Evolutionary conservation across 2,797 vertebrate species (phyloP).

Genomic region (Gymnocypris eckloni): DNA sequence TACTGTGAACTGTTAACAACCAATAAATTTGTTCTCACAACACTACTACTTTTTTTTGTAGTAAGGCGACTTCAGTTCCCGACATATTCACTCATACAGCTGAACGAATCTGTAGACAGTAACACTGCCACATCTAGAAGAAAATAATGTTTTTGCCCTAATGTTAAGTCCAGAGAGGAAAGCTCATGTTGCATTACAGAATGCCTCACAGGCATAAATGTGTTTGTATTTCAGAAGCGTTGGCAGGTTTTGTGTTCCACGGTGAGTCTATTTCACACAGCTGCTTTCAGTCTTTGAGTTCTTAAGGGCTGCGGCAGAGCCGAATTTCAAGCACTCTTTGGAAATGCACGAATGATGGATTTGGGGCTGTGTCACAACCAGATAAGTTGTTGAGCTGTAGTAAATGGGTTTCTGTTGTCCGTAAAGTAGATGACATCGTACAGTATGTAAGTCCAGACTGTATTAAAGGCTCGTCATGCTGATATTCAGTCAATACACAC

Average conservation of each 20-base stretch:
- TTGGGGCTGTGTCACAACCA: slow-evolving; percentile 80
- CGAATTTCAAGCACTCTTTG: slow-evolving; percentile 77
- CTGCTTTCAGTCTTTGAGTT: slow-evolving; percentile 65
- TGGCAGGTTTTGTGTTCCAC: slow-evolving; percentile 57
- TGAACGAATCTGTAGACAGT: slow-evolving; percentile 40
- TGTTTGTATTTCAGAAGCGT: slow-evolving; percentile 76
- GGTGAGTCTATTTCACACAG: slow-evolving; percentile 68
- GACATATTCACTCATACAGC: slow-evolving; percentile 51
- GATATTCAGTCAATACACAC: slow-evolving; percentile 57
- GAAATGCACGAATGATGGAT: slow-evolving; percentile 82
- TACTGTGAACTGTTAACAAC: not conserved
- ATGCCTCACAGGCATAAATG: slow-evolving; percentile 81
- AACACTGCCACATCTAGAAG: slow-evolving; percentile 70
- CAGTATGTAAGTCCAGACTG: slow-evolving; percentile 58
- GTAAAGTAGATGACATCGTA: slow-evolving; percentile 63
- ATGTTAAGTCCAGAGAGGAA: slow-evolving; percentile 60
- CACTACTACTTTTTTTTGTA: not conserved
- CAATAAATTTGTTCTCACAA: not conserved
- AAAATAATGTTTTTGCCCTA: slow-evolving; percentile 63
- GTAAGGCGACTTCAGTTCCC: not conserved
- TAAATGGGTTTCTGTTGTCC: slow-evolving; percentile 78
- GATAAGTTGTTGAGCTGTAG: slow-evolving; percentile 83
- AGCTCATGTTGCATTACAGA: slow-evolving; percentile 81
- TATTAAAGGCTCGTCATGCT: slow-evolving; percentile 64
- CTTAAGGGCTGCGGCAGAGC: slow-evolving; percentile 61